Evolutionary conservation across 1,140 invertebrate genomes (phyloP).

Genomic region (Orchesella cincta): DNA sequence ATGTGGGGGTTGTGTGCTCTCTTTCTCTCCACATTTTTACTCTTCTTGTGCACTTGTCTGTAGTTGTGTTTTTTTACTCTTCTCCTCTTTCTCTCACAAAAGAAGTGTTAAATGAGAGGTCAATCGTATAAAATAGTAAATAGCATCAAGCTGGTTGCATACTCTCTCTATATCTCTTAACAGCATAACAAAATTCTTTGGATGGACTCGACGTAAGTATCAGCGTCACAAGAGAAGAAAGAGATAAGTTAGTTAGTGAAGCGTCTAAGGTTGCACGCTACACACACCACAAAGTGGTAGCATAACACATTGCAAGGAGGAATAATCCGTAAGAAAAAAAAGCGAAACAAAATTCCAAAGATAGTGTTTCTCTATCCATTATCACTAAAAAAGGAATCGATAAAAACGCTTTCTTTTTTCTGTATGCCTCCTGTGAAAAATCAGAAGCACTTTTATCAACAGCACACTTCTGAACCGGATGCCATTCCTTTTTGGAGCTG

Average conservation of each 20-base stretch:
- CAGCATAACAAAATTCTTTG: not conserved
- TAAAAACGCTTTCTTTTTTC: not conserved
- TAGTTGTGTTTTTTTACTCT: too few species aligned
- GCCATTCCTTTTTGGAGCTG: too few species aligned
- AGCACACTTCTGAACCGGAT: too few species aligned
- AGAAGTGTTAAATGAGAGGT: not conserved
- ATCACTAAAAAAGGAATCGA: not conserved
- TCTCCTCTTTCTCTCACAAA: too few species aligned
- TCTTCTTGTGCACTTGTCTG: too few species aligned
- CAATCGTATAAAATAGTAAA: conserved; percentile 17
- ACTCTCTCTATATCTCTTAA: not conserved
- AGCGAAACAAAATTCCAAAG: not conserved
- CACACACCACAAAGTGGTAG: not conserved
- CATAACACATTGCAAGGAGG: not conserved
- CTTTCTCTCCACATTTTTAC: not conserved
- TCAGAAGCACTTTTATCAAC: not conserved
- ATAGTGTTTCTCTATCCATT: conserved; percentile 1
- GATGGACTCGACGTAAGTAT: not conserved
- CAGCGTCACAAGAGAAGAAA: not conserved
- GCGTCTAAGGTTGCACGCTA: not conserved
- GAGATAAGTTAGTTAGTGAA: conserved; percentile 17
- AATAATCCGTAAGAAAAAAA: not conserved
- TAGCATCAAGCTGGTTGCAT: not conserved
- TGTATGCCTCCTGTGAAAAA: conserved; percentile 6
- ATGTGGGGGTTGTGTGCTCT: not conserved